phyloP scores from a whole-genome alignment of 2,888 invertebrate species.

The Volucella bombylans region DNA sequence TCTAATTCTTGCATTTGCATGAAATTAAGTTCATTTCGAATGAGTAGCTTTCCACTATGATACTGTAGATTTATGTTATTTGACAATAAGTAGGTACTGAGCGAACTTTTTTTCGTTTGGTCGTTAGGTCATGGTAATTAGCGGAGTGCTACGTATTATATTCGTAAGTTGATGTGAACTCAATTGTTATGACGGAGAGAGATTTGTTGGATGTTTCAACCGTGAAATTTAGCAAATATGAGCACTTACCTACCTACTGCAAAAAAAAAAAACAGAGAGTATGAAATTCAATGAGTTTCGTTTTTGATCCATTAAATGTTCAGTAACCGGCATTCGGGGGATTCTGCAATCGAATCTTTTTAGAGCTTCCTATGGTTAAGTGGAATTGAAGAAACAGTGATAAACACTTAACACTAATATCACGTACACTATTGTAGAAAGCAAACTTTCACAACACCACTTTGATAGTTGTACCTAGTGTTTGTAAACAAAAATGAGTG shows the following conservation, averaged over 20 bases:
- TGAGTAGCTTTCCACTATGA: not conserved
- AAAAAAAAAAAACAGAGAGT: not conserved
- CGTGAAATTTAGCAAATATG: not conserved
- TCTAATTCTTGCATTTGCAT: constrained; percentile 22
- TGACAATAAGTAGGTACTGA: not conserved
- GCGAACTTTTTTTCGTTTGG: not conserved
- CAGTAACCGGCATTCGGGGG: too few species aligned
- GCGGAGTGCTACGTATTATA: constrained; percentile 1
- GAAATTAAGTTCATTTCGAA: constrained; percentile 23
- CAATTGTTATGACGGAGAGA: constrained; percentile 21
- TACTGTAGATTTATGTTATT: constrained; percentile 6
- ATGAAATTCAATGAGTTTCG: too few species aligned
- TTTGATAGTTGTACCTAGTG: too few species aligned
- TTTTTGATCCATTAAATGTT: too few species aligned
- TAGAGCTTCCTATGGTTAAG: too few species aligned
- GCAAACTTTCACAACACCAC: too few species aligned
- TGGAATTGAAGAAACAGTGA: too few species aligned
- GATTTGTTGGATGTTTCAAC: not conserved
- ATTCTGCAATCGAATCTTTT: too few species aligned
- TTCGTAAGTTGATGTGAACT: constrained; percentile 9
- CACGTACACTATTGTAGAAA: too few species aligned
- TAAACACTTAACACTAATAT: too few species aligned
- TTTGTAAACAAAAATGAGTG: too few species aligned
- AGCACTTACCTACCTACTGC: not conserved
- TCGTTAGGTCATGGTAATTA: constrained; percentile 19